Evolutionary conservation across 2,113 vertebrate species (phyloP).

Genomic region (Tricholaema leucomelas): DNA sequence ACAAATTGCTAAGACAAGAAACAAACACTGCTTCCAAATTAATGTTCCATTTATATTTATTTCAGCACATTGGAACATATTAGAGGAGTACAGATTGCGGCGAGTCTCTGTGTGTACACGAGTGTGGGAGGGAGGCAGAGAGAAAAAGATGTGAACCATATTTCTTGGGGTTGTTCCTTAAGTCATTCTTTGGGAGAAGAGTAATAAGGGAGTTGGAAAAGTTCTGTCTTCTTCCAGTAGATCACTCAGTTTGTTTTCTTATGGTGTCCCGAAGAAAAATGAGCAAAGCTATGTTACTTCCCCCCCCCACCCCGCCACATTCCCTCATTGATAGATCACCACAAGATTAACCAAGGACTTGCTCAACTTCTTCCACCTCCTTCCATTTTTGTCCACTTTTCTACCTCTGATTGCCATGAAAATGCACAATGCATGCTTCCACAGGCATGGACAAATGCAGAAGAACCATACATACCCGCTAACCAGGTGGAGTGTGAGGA

Average conservation of each 20-base stretch:
- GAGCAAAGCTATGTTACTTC: neutral
- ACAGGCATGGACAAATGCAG: neutral
- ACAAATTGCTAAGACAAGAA: neutral
- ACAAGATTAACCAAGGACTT: neutral
- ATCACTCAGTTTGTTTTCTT: neutral
- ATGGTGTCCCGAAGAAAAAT: neutral
- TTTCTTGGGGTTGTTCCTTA: slow-evolving; percentile 23
- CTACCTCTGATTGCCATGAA: neutral
- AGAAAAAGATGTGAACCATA: slow-evolving; percentile 40
- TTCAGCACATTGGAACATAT: neutral
- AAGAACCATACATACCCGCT: neutral
- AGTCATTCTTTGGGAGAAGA: neutral
- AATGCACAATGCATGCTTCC: neutral
- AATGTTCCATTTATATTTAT: neutral
- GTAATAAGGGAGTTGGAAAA: neutral
- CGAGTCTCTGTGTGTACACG: neutral
- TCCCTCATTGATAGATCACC: neutral
- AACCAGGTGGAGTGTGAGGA: neutral
- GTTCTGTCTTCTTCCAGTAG: neutral
- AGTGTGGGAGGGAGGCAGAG: slow-evolving; percentile 21
- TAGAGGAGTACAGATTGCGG: slow-evolving; percentile 6
- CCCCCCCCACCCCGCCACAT: too few species aligned
- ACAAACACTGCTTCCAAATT: neutral
- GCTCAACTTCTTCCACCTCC: neutral
- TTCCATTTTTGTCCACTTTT: neutral